A percentile compares a stretch with the other conserved stretches of the same genome.
These are phyloP conservation scores for Silurus aristotelis DNA, from an alignment of 2,797 vertebrate species.

Conservation along the genomic window DNA sequence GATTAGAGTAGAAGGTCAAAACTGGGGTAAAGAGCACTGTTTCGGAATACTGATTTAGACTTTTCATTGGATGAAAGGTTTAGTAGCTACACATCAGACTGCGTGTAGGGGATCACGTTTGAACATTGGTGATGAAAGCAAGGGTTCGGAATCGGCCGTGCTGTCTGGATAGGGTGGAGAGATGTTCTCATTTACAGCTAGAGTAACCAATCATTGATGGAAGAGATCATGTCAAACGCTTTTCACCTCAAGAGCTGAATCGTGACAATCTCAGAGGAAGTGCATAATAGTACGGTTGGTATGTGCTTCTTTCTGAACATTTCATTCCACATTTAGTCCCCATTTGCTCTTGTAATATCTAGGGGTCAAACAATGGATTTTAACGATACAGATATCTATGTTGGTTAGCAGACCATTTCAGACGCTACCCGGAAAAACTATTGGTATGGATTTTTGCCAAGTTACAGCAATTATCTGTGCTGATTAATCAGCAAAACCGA, in stretches of 20 bases:
- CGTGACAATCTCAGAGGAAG: background rate
- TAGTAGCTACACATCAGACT: background rate
- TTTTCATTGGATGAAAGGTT: background rate
- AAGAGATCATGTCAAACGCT: background rate
- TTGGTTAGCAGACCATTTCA: too few relatives aligned
- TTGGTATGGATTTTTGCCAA: too few relatives aligned
- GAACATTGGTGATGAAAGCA: background rate
- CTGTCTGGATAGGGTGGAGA: background rate
- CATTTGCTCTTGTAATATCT: too few relatives aligned
- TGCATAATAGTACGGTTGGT: too few relatives aligned
- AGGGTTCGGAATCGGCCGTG: background rate
- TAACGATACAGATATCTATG: too few relatives aligned
- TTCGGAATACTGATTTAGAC: slow-evolving; percentile 5
- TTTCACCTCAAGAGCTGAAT: background rate
- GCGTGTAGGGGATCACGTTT: background rate
- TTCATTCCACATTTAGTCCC: too few relatives aligned
- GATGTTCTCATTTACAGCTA: background rate
- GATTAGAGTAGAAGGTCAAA: slow-evolving; percentile 3
- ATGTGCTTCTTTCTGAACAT: too few relatives aligned
- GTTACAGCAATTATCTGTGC: too few relatives aligned
- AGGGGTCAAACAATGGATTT: too few relatives aligned
- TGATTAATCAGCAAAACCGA: too few relatives aligned
- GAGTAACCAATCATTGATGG: background rate
- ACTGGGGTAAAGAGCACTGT: background rate
- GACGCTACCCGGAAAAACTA: too few relatives aligned